Base-by-base conservation (phyloP, 2,113 vertebrate species). In the Daphoenositta chrysoptera region DNA sequence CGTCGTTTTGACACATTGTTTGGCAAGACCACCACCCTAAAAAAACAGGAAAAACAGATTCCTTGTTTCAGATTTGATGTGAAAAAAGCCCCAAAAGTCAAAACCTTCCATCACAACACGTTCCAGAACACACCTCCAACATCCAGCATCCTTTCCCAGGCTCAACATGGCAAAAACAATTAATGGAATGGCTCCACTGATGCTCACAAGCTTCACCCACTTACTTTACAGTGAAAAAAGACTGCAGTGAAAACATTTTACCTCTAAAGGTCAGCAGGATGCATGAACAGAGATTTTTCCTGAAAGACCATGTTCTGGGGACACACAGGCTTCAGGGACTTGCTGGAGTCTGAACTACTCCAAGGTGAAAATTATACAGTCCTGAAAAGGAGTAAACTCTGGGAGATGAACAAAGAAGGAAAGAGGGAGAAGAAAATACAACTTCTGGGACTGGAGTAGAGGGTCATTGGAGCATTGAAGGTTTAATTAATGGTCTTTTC, bases 401-500 rank as follows among this genome's bases (percentile, higher is more conserved):
- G 27, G 7, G n/a, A 82, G 12, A 57, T 24, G 14, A 73, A 28
- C 15, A 68, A 47, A 48, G 28, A 22, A 47, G 40, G 50, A 53
- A 44, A 75, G 17, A 66, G 39, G 7, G 31, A 50, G 61, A 75
- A 69, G 56, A 66, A 94, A 87, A 47, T 4, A 31, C 11, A 90
- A 15, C 24, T 86, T 76, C 21, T 77, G 57, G 80, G 40, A 26
- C 22, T 18, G 11, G n/a, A 88, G 23, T 28, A 58, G 31, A 5
- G 1, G 30, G 45, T 30, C 91, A 50, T 3, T 2, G 1, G 23
- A 80, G 37, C 2, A 0, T 0, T 61, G 85, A 92, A 50, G 31
- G 2, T 95, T 92, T 92, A 95, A 92, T 88, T 83, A 77, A 54
- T 79, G 78, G 50, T 39, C 88, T 93, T 77, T 90, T 73, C 45